These are phyloP conservation scores for Austrolebias charrua DNA, from an alignment of 2,797 vertebrate species.

Conservation along the genomic window DNA sequence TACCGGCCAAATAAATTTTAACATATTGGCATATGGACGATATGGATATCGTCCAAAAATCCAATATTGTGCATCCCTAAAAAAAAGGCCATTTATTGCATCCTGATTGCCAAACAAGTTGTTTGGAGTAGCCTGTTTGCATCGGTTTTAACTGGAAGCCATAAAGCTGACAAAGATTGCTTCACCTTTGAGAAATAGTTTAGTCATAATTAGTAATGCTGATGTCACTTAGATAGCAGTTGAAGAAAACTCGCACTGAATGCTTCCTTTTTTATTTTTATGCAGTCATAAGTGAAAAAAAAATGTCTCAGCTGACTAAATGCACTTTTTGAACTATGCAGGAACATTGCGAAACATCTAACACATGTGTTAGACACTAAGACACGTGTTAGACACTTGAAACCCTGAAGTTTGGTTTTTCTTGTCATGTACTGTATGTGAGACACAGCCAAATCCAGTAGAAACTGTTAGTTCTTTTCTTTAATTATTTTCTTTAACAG, in stretches of 20 bases:
- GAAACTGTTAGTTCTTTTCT: constrained; percentile 37
- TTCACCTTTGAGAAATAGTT: constrained; percentile 26
- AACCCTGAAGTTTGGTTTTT: constrained; percentile 38
- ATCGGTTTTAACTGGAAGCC: constrained; percentile 28
- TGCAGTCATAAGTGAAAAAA: constrained; percentile 37
- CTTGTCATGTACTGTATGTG: constrained; percentile 27
- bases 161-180: constrained; percentile 17
- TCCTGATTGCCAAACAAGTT: constrained; percentile 15
- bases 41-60: too few relatives aligned
- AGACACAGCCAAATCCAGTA: constrained; percentile 11
- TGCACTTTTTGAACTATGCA: constrained; percentile 77
- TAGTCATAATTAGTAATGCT: constrained; percentile 33
- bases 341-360: constrained; percentile 63
- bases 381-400: constrained; percentile 41
- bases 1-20: too few relatives aligned
- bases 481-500: constrained; percentile 39
- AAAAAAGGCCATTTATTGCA: constrained; percentile 36
- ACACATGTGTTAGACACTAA: too few relatives aligned
- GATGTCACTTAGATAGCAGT: constrained; percentile 53
- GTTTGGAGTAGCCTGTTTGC: constrained; percentile 9
- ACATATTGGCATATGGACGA: too few relatives aligned
- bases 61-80: background rate
- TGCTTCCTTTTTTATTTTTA: constrained; percentile 53
- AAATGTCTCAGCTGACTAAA: constrained; percentile 32
- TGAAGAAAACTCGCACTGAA: constrained; percentile 31